These are phyloP conservation scores for Gortyna flavago DNA, from an alignment of 2,888 invertebrate genomes.

Conservation along the genomic window DNA sequence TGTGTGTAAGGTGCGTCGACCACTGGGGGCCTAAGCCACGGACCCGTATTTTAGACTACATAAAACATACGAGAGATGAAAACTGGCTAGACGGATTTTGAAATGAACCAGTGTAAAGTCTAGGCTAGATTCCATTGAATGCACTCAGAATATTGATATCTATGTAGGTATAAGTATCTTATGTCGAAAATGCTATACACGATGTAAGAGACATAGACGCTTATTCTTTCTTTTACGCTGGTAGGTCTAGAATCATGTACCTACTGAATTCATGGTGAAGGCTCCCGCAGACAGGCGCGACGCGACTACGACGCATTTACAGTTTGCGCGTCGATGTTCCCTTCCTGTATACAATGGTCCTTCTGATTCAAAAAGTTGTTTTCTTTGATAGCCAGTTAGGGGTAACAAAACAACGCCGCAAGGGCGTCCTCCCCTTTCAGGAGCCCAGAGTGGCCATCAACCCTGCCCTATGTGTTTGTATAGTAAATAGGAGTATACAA, in stretches of 20 bases:
- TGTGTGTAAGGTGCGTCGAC: too few species aligned
- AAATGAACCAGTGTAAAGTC: slow-evolving; percentile 4
- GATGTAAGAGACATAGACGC: background rate
- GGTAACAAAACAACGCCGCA: slow-evolving; percentile 23
- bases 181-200: background rate
- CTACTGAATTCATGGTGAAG: background rate
- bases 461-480: background rate
- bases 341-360: background rate
- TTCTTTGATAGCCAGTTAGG: background rate
- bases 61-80: background rate
- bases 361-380: slow-evolving; percentile 11
- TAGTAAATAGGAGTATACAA: too few species aligned
- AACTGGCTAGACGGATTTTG: slow-evolving; percentile 10
- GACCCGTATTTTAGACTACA: slow-evolving; percentile 5
- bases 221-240: background rate
- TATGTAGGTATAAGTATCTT: background rate
- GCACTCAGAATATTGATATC: background rate
- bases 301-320: background rate
- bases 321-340: background rate
- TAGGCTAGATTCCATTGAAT: background rate
- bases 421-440: slow-evolving; percentile 26
- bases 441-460: slow-evolving; percentile 21
- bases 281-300: background rate
- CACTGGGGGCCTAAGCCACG: too few species aligned
- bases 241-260: background rate